Base-by-base conservation (phyloP, 2,113 vertebrate species). In the Sinosuthora webbiana region DNA sequence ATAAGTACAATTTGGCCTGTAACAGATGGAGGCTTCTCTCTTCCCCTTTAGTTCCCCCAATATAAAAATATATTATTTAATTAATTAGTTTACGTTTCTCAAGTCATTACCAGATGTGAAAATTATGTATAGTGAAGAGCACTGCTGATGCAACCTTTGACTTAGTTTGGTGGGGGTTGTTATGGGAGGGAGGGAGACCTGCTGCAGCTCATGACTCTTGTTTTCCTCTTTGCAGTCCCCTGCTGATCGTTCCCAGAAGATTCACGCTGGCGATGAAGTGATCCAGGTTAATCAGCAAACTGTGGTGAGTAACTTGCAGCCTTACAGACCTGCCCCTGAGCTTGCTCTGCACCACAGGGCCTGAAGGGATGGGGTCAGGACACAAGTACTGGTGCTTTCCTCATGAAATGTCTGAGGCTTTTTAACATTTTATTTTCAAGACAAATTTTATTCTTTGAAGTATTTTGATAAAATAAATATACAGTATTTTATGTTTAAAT, bases 191-290 rank as follows among this genome's bases (percentile, higher is more conserved):
- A 56, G 47, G n/a, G 63, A 65, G 37, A 57, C 11, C 52, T 95
- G 35, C 39, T 90, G 35, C 88, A 84, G 70, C 21, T 27, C 17
- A 3, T 69, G 28, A 14, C 20, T 87, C 42, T 92, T 94, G 27
- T 96, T 77, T 97, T 89, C 39, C 83, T 60, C 56, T 96, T 18
- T 75, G 11, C 52, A 99, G 99, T 99, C 99, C 74, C 98, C 99
- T 68, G 99, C 99, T 83, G 99, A 99, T 96, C 96, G 97, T 87
- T 99, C 98, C n/a, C 98, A 98, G 95, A 99, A 99, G 98, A 99
- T 99, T 89, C 99, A 99, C 5, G 99, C 99, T 31, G 99, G 99
- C 25, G 99, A 99, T 62, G 99, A 99, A 93, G 99, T 99, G 75
- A 98, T 99, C 53, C 99, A 99, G 93, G 99, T 99, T 95, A 99